Percentiles rank a stretch among this genome's conserved stretches.
phyloP scores from a whole-genome alignment of 2,113 vertebrate species.

The Chrysemys picta region DNA sequence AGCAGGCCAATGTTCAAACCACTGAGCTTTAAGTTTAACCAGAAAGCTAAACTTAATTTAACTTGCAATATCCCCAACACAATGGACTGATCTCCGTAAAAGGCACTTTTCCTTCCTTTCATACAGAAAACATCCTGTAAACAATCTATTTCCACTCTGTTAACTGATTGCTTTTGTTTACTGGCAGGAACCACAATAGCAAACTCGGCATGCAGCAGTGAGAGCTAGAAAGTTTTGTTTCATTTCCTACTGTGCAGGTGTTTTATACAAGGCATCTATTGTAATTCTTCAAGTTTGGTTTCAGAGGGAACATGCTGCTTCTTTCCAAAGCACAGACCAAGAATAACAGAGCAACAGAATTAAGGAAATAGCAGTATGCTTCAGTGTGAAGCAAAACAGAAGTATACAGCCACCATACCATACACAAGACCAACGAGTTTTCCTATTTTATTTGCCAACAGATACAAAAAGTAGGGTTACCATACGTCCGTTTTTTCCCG shows the following conservation, averaged over 20 bases:
- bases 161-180: slow-evolving; percentile 71
- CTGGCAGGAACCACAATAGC: slow-evolving; percentile 75
- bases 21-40: too few species aligned
- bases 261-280: slow-evolving; percentile 34
- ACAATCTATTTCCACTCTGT: slow-evolving; percentile 60
- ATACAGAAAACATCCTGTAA: slow-evolving; percentile 80
- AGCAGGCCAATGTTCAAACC: too few species aligned
- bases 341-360: background rate
- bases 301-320: background rate
- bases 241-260: slow-evolving; percentile 69
- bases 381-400: background rate
- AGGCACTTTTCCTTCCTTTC: slow-evolving; percentile 84
- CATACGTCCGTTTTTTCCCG: too few species aligned
- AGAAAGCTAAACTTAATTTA: slow-evolving; percentile 18
- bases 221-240: slow-evolving; percentile 57
- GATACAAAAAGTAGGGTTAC: background rate
- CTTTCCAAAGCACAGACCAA: slow-evolving; percentile 30
- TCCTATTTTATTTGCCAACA: background rate
- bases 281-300: slow-evolving; percentile 14
- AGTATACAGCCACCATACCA: background rate
- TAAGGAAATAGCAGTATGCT: background rate
- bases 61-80: slow-evolving; percentile 43
- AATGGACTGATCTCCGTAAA: slow-evolving; percentile 69
- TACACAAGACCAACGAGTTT: background rate
- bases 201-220: slow-evolving; percentile 42